Percentiles rank a stretch among this genome's conserved stretches.
These are phyloP conservation scores for Cetoscarus ocellatus DNA, from an alignment of 2,797 vertebrate genomes.

Conservation along the genomic window DNA sequence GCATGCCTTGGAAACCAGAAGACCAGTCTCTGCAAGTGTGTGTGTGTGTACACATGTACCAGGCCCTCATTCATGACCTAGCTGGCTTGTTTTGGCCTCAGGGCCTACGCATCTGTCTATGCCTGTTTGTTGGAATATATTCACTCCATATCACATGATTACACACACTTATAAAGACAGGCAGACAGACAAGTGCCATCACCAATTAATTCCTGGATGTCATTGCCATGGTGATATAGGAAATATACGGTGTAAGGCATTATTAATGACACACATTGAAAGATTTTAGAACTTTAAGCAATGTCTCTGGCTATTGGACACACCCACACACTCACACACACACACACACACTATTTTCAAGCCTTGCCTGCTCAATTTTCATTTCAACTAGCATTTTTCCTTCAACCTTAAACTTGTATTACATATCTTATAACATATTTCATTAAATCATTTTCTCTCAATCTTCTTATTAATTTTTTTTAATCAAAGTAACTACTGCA, in stretches of 20 bases:
- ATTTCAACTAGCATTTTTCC: too few species aligned
- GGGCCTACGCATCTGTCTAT: slow-evolving; percentile 58
- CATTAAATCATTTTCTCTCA: too few species aligned
- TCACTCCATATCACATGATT: background rate
- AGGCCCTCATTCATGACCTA: slow-evolving; percentile 16
- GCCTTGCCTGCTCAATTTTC: too few species aligned
- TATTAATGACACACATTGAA: slow-evolving; percentile 4
- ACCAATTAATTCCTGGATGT: slow-evolving; percentile 14
- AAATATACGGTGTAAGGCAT: background rate
- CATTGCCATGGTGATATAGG: slow-evolving; percentile 12
- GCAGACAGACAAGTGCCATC: background rate
- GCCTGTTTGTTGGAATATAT: slow-evolving; percentile 38
- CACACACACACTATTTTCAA: too few species aligned
- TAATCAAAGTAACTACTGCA: too few species aligned
- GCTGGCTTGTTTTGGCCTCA: slow-evolving; percentile 53
- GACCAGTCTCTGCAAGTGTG: slow-evolving; percentile 22
- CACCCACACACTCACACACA: too few species aligned
- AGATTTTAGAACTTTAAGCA: background rate
- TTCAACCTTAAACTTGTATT: too few species aligned
- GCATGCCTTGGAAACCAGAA: slow-evolving; percentile 23
- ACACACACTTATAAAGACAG: background rate
- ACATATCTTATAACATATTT: too few species aligned
- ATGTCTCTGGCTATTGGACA: background rate
- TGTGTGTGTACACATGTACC: slow-evolving; percentile 3
- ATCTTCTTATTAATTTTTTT: too few species aligned